These are phyloP conservation scores for Amazona guildingii DNA, from an alignment of 2,113 vertebrate species.

Conservation along the genomic window DNA sequence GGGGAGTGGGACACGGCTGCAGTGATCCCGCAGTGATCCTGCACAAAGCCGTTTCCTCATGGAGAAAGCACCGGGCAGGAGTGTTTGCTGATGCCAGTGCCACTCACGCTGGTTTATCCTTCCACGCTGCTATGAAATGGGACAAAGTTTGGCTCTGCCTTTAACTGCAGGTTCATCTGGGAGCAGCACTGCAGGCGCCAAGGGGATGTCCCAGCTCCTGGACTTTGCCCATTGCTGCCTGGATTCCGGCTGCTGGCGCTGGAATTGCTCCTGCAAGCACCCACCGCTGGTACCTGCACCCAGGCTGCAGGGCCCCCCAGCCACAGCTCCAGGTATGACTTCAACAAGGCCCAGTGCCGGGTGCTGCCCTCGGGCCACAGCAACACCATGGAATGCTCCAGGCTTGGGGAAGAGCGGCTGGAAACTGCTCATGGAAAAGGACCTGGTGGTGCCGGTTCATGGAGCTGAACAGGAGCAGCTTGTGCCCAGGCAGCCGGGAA, in stretches of 20 bases:
- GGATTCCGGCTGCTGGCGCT: rapidly evolving
- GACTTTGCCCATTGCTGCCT: background rate
- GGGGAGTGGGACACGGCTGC: background rate
- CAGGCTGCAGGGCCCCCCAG: rapidly evolving
- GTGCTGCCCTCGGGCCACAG: background rate
- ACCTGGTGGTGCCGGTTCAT: background rate
- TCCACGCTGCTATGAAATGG: background rate
- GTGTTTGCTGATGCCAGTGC: background rate
- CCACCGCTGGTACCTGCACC: rapidly evolving
- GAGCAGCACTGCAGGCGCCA: background rate
- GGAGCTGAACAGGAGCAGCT: too few species aligned
- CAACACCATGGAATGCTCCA: background rate
- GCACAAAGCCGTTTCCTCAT: rapidly evolving
- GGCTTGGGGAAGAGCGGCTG: background rate
- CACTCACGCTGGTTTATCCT: background rate
- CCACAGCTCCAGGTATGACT: background rate
- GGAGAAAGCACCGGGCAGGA: background rate
- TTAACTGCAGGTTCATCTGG: background rate
- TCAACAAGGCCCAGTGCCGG: background rate
- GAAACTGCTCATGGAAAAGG: background rate
- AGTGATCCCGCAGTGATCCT: background rate
- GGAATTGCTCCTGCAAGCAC: background rate
- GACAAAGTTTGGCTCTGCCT: constrained; percentile 25
- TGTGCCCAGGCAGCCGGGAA: background rate
- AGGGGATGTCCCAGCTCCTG: rapidly evolving